phyloP scores from a whole-genome alignment of 2,888 invertebrate genomes.

The Lasioglossum malachurum region DNA sequence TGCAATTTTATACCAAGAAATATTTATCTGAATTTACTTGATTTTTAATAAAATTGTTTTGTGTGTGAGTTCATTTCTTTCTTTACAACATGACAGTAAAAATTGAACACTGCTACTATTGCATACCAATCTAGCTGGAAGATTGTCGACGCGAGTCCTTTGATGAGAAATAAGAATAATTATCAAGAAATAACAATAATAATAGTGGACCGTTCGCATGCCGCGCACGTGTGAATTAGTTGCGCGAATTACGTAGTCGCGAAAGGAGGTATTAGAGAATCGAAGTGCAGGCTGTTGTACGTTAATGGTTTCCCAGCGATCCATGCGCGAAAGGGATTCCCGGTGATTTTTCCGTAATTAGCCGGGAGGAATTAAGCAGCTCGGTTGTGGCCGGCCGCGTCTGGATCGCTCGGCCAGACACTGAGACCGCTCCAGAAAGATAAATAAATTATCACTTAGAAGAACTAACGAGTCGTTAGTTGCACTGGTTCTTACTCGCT shows the following conservation, averaged over 20 bases:
- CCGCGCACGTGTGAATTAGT: neutral
- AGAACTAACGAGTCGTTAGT: conserved; percentile 78
- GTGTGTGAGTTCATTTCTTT: too few relatives aligned
- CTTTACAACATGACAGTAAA: too few relatives aligned
- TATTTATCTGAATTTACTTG: too few relatives aligned
- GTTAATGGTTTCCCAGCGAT: conserved; percentile 72
- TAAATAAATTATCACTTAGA: conserved; percentile 81
- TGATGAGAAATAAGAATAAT: neutral
- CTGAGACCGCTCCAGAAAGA: conserved; percentile 77
- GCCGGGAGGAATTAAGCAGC: conserved; percentile 71
- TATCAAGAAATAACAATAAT: too few relatives aligned
- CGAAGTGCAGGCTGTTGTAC: conserved; percentile 43
- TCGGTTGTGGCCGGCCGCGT: conserved; percentile 57
- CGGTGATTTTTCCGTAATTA: conserved; percentile 80
- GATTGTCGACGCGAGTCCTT: neutral
- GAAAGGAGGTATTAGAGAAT: conserved; percentile 62
- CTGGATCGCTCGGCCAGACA: conserved; percentile 65
- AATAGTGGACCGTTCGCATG: neutral
- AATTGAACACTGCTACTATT: too few relatives aligned
- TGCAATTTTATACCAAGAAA: too few relatives aligned
- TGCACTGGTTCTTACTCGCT: conserved; percentile 76
- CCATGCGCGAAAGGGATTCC: conserved; percentile 43
- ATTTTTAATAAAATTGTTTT: too few relatives aligned
- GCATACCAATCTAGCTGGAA: neutral
- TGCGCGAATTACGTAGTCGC: neutral